Base-by-base conservation (phyloP, 2,888 invertebrate genomes). In the Nomada lathburiana region DNA sequence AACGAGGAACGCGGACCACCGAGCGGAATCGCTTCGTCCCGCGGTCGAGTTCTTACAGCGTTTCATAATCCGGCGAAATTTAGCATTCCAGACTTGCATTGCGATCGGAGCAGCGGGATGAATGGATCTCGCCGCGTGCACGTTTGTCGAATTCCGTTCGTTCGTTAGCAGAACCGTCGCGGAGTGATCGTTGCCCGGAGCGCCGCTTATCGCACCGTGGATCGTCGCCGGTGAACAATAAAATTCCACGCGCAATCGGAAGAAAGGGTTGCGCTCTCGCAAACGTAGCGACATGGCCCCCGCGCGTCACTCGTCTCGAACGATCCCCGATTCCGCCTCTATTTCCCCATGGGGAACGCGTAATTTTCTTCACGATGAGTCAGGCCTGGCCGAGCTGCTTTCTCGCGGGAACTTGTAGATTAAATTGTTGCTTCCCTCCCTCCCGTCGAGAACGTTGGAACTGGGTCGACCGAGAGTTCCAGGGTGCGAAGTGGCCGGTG, bases 341-440 rank as follows among this genome's bases (percentile, higher is more conserved):
- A 9, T 52, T 18, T 16, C 29, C 16, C 16, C 16, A 18, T 36
- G 29, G 47, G 16, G 47, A 16, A 11, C 13, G 7, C 9, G 44
- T 26, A 18, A 57, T 76, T 68, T 68, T 76, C n/a, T 69, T 63
- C 9, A 18, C 29, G 18, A 20, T n/a, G 23, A 68, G 57, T 64
- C 63, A 59, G 65, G 62, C 62, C 53, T 71, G 78, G 42, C 63
- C 57, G n/a, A 29, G 26, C 62, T 42, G 29, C 68, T 69, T 68
- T 57, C 50, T 50, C 20, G 36, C 36, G 47, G 44, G 26, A 76
- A 72, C 72, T 81, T 76, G 82, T 47, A 81, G 81, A 82, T 81
- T 81, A 81, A 81, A 82, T 81, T 65, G 82, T 82, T 69, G 70
- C 69, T 67, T 50, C 71, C 69, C 36, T 50, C 71, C 69, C 36